Conservation (phyloP, 2,797 vertebrate species). For the Sebastes trivittatus region DNA sequence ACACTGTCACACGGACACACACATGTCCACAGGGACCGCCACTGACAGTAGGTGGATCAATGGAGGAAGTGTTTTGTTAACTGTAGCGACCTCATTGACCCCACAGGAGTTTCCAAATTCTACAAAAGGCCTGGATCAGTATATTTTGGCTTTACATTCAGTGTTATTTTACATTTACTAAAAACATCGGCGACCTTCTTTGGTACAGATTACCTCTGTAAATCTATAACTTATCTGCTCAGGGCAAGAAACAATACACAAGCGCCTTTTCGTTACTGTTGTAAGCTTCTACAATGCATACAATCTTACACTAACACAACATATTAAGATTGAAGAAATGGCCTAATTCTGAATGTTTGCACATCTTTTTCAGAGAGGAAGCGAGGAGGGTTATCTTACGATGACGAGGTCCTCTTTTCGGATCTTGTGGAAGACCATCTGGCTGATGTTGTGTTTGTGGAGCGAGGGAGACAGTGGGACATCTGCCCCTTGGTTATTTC, state of each 20-base stretch:
- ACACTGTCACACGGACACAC: too few relatives aligned
- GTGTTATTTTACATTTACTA: not conserved
- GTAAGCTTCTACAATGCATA: not conserved
- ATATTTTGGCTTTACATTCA: not conserved
- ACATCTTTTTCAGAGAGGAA: not conserved
- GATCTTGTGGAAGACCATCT: constrained; percentile 99
- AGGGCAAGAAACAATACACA: not conserved
- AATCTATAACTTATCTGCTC: not conserved
- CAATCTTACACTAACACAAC: not conserved
- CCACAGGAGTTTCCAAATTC: not conserved
- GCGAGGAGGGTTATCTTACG: constrained; percentile 79
- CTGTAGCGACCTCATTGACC: not conserved
- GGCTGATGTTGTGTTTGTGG: constrained; percentile 91
- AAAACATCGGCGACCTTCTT: not conserved
- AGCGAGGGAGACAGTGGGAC: constrained; percentile 85
- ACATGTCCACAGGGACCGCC: not conserved
- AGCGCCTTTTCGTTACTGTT: not conserved
- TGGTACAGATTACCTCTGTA: not conserved
- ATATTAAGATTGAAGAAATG: not conserved
- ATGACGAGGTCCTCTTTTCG: constrained; percentile 92
- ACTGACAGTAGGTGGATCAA: not conserved
- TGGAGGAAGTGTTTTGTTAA: not conserved
- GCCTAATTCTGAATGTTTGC: not conserved
- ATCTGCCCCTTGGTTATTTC: constrained; percentile 88
- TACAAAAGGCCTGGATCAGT: not conserved